Evolutionary conservation across 2,797 vertebrate genomes (phyloP).

Genomic region (Ataeniobius toweri): DNA sequence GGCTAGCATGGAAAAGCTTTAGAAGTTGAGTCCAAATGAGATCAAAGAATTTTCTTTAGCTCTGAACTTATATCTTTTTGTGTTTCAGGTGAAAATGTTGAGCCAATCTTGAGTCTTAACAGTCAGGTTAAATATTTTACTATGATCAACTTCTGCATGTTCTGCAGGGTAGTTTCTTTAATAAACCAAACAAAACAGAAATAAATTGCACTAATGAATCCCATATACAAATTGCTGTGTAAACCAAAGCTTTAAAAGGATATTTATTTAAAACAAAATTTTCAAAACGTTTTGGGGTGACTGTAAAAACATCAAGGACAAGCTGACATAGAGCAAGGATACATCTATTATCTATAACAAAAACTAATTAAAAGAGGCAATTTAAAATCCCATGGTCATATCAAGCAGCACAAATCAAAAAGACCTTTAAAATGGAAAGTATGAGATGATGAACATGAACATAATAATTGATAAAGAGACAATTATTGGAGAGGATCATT

Average conservation of each 20-base stretch:
- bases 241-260: not conserved
- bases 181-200: constrained; percentile 21
- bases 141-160: constrained; percentile 9
- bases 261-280: constrained; percentile 18
- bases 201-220: constrained; percentile 34
- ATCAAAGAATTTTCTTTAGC: constrained; percentile 17
- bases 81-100: constrained; percentile 18
- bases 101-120: constrained; percentile 12
- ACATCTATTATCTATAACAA: not conserved
- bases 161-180: constrained; percentile 14
- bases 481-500: too few relatives aligned
- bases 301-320: not conserved
- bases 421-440: not conserved
- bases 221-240: not conserved
- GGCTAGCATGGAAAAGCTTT: constrained; percentile 20
- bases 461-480: not conserved
- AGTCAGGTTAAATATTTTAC: constrained; percentile 17
- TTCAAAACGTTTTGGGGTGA: not conserved
- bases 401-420: not conserved
- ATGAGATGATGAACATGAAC: not conserved
- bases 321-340: not conserved
- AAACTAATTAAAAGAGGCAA: not conserved
- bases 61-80: constrained; percentile 16
- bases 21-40: constrained; percentile 28
- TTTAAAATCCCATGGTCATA: not conserved